These are phyloP conservation scores for Megaceryle alcyon DNA, from an alignment of 2,797 vertebrate species.

Conservation along the genomic window DNA sequence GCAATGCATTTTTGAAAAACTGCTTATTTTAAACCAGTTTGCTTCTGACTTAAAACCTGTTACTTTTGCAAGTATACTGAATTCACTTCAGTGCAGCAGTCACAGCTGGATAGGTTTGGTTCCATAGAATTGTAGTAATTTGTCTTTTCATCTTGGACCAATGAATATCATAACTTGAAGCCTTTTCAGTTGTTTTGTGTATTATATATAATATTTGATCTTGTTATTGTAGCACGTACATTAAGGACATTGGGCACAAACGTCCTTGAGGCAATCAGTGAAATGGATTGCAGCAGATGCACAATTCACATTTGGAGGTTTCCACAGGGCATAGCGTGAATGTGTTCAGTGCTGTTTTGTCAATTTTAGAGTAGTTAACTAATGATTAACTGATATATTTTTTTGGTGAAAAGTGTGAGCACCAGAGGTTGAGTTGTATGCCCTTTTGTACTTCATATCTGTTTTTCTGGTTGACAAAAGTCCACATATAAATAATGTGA, in stretches of 20 bases:
- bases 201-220: not conserved
- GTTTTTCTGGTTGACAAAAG: not conserved
- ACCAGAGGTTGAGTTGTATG: not conserved
- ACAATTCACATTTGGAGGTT: not conserved
- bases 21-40: not conserved
- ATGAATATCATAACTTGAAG: constrained; percentile 29
- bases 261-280: not conserved
- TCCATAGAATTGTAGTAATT: not conserved
- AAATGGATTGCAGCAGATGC: not conserved
- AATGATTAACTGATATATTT: no score
- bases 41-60: not conserved
- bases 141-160: constrained; percentile 5
- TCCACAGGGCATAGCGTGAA: not conserved
- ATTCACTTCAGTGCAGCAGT: not conserved
- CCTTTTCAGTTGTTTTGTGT: not conserved
- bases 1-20: not conserved
- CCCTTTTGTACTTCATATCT: not conserved
- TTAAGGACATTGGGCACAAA: not conserved
- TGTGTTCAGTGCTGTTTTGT: not conserved
- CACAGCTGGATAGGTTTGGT: not conserved
- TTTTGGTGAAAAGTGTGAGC: not conserved
- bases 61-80: not conserved
- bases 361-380: not conserved
- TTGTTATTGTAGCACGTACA: not conserved
- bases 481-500: constrained; percentile 11